phyloP scores from a whole-genome alignment of 1,140 invertebrate species.

The Campodea augens region DNA sequence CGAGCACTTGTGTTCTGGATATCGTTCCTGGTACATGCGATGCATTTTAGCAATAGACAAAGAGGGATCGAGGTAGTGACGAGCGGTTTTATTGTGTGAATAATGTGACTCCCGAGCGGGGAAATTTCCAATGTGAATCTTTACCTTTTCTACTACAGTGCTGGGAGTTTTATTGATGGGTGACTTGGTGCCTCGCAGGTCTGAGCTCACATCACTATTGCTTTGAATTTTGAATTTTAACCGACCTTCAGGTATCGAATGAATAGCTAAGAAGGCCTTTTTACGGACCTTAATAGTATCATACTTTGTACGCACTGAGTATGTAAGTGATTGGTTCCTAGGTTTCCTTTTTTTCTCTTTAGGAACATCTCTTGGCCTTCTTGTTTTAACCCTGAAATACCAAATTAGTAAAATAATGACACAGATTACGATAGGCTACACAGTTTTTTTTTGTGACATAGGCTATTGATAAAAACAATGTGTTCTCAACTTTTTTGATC shows the following conservation, averaged over 20 bases:
- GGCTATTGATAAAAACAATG: no score
- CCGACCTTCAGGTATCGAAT: not conserved
- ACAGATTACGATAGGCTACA: no score
- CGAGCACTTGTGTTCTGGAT: not conserved
- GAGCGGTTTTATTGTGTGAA: not conserved
- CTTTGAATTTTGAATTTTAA: not conserved
- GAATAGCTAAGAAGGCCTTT: not conserved
- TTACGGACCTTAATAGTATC: not conserved
- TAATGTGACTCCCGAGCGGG: not conserved
- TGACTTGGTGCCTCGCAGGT: not conserved
- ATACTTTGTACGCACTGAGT: not conserved
- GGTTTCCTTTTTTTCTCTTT: not conserved
- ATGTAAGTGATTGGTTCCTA: not conserved
- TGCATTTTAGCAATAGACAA: not conserved
- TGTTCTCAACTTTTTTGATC: no score
- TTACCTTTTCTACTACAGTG: not conserved
- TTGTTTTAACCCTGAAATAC: no score
- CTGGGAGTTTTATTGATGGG: not conserved
- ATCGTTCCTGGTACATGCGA: not conserved
- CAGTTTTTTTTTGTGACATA: no score
- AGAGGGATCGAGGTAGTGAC: not conserved
- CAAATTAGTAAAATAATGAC: no score
- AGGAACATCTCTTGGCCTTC: not conserved
- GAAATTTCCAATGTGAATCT: not conserved
- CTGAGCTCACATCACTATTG: not conserved